Evolutionary conservation across 1,140 invertebrate genomes (phyloP).

Genomic region (Macrobrachium nipponense): DNA sequence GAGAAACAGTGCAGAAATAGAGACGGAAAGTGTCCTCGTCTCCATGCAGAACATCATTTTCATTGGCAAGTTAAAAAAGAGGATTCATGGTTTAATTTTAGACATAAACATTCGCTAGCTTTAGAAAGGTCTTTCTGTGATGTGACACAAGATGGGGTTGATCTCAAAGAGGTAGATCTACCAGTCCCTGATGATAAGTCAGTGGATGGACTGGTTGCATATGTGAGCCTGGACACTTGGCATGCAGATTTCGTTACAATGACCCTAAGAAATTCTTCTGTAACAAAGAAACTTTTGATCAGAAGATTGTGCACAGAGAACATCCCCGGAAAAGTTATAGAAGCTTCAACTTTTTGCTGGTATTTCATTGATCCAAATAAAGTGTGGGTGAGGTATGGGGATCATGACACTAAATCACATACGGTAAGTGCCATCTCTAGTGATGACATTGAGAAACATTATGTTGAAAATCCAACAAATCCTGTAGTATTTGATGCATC

Average conservation of each 20-base stretch:
- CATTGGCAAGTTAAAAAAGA: constrained; percentile 47
- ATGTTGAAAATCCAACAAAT: background rate
- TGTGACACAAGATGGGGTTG: constrained; percentile 12
- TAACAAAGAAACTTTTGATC: constrained; percentile 13
- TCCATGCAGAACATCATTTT: constrained; percentile 34
- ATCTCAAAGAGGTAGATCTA: constrained; percentile 21
- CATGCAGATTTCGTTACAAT: constrained; percentile 26
- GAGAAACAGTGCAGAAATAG: constrained; percentile 28
- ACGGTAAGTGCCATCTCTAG: constrained; percentile 19
- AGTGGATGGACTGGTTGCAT: constrained; percentile 15
- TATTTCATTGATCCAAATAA: constrained; percentile 41
- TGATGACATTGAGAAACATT: constrained; percentile 35
- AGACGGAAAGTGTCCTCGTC: constrained; percentile 3
- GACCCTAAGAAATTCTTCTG: constrained; percentile 22
- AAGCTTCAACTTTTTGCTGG: constrained; percentile 26
- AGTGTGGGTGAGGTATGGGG: constrained; percentile 45
- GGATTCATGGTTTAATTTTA: constrained; percentile 28
- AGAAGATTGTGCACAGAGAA: constrained; percentile 40
- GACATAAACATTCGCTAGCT: background rate
- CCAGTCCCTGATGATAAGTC: constrained; percentile 5
- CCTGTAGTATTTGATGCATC: background rate
- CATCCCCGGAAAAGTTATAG: constrained; percentile 3
- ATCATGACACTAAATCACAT: background rate
- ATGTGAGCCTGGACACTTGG: constrained; percentile 34
- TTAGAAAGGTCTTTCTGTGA: constrained; percentile 41